Percentiles rank a stretch among this genome's conserved stretches.
These are phyloP conservation scores for Chloebia gouldiae DNA, from an alignment of 2,113 vertebrate species.

Conservation along the genomic window DNA sequence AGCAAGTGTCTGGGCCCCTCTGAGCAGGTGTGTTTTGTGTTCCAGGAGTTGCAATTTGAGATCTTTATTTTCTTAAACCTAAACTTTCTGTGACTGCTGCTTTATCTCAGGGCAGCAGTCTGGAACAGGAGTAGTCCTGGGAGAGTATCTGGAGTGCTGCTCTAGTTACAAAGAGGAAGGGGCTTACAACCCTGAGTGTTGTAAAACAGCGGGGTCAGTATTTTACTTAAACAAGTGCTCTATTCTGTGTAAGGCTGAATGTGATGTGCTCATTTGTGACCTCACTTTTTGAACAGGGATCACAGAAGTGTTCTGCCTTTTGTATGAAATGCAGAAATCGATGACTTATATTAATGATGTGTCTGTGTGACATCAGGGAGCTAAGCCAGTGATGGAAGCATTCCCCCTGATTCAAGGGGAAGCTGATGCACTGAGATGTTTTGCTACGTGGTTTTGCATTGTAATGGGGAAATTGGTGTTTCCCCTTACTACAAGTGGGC, in stretches of 20 bases:
- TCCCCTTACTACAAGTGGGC: background rate
- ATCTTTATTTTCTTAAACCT: background rate
- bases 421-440: background rate
- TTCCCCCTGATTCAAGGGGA: background rate
- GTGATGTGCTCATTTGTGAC: background rate
- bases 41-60: background rate
- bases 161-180: background rate
- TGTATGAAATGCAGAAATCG: background rate
- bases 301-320: background rate
- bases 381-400: background rate
- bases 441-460: background rate
- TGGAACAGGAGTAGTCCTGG: background rate
- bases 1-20: background rate
- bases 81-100: background rate
- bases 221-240: background rate
- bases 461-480: background rate
- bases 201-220: background rate
- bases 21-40: conserved; percentile 21
- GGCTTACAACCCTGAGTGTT: background rate
- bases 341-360: background rate
- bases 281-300: background rate
- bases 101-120: background rate
- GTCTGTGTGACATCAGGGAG: background rate
- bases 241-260: background rate
- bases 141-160: background rate